A percentile compares a stretch with the other conserved stretches of the same genome.
Evolutionary conservation across 2,797 vertebrate genomes (phyloP).

Genomic region (Gobionotothen gibberifrons): DNA sequence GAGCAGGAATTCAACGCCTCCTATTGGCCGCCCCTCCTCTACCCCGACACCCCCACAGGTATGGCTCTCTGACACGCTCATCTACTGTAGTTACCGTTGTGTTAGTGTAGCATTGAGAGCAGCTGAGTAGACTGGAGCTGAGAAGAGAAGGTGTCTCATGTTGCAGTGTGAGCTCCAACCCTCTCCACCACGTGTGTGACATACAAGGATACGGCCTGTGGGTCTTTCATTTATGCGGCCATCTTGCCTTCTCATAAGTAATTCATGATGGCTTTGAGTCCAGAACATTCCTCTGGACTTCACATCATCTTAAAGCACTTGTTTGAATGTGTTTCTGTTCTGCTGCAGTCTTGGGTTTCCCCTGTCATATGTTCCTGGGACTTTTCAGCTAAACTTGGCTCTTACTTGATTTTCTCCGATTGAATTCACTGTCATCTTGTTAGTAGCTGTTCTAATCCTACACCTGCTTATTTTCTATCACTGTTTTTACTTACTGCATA

Average conservation of each 20-base stretch:
- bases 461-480: conserved; percentile 28
- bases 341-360: neutral
- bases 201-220: neutral
- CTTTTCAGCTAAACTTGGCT: neutral
- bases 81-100: conserved; percentile 7
- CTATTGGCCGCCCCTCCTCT: conserved; percentile 88
- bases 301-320: neutral
- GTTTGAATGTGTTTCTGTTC: neutral
- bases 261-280: conserved; percentile 28
- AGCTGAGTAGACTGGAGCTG: conserved; percentile 14
- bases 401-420: too few relatives aligned
- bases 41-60: conserved; percentile 95
- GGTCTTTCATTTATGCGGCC: conserved; percentile 20
- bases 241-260: conserved; percentile 23
- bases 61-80: conserved; percentile 26
- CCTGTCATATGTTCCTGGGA: neutral
- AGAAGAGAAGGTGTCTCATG: conserved; percentile 24
- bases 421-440: too few relatives aligned
- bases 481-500: conserved; percentile 44
- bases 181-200: conserved; percentile 11
- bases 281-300: neutral
- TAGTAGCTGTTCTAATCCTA: conserved; percentile 18
- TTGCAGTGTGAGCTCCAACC: conserved; percentile 36
- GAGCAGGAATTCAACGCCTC: conserved; percentile 86
- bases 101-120: neutral